Evolutionary conservation across 2,888 invertebrate species (phyloP).

Genomic region (Oscheius sp.): DNA sequence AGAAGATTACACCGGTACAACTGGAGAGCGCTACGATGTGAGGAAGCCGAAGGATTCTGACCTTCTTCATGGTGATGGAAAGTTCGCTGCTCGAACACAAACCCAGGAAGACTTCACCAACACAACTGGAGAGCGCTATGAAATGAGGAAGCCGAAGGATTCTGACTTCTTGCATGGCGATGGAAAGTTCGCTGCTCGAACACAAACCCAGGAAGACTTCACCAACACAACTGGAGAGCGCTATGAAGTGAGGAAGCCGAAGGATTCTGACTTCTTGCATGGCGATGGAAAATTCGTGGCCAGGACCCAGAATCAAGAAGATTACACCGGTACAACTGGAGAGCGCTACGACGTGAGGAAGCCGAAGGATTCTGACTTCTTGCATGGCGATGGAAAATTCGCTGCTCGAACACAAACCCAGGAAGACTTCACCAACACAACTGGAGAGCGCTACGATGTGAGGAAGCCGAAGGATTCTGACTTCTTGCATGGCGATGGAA

Average conservation of each 20-base stretch:
- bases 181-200: conserved; percentile 9
- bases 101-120: conserved; percentile 13
- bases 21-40: conserved; percentile 9
- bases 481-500: conserved; percentile 15
- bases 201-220: conserved; percentile 17
- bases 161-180: conserved; percentile 13
- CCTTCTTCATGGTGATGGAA: conserved; percentile 21
- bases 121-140: conserved; percentile 3
- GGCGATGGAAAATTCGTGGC: conserved; percentile 13
- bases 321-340: not conserved
- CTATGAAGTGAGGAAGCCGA: not conserved
- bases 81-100: conserved; percentile 1
- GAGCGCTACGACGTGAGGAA: conserved; percentile 3
- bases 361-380: conserved; percentile 14
- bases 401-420: conserved; percentile 8
- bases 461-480: conserved; percentile 8
- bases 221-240: conserved; percentile 3
- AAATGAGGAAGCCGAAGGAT: conserved; percentile 1
- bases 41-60: conserved; percentile 9
- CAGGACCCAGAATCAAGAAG: conserved; percentile 15
- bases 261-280: conserved; percentile 10
- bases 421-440: conserved; percentile 10
- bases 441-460: conserved; percentile 8
- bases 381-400: conserved; percentile 13
- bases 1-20: not conserved